A percentile compares a stretch with the other conserved stretches of the same genome.
These are phyloP conservation scores for Orestias chungarensis DNA, from an alignment of 2,797 vertebrate genomes.

Conservation along the genomic window DNA sequence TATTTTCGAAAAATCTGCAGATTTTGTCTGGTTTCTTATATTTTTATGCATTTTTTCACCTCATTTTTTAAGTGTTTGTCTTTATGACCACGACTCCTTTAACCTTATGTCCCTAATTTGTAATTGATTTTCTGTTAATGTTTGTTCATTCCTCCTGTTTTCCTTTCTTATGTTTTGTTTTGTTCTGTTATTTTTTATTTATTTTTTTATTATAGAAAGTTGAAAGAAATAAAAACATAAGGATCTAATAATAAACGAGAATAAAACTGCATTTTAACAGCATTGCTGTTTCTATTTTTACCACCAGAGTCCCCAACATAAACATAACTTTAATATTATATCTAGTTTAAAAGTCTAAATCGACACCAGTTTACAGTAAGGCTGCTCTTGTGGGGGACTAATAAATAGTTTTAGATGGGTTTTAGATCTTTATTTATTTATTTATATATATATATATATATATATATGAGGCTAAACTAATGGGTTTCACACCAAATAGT, in stretches of 20 bases:
- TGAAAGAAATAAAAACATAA: neutral
- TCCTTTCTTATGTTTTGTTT: conserved; percentile 1
- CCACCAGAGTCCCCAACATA: conserved; percentile 53
- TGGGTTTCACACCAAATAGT: too few relatives aligned
- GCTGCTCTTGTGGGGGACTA: too few relatives aligned
- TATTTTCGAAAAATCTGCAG: neutral
- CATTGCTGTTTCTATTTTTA: conserved; percentile 21
- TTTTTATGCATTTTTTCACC: neutral
- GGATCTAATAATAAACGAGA: conserved; percentile 1
- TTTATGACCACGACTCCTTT: too few relatives aligned
- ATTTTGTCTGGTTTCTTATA: neutral
- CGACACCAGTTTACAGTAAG: too few relatives aligned
- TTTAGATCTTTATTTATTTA: too few relatives aligned
- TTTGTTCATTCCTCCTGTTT: conserved; percentile 40
- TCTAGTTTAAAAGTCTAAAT: too few relatives aligned
- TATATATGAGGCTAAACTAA: too few relatives aligned
- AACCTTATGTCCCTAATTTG: neutral
- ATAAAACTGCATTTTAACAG: neutral
- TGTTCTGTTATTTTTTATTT: conserved; percentile 17
- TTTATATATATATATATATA: too few relatives aligned
- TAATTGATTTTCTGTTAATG: conserved; percentile 2
- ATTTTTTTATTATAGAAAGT: conserved; percentile 2
- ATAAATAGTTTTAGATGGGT: too few relatives aligned
- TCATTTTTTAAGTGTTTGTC: neutral
- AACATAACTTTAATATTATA: conserved; percentile 8